These are phyloP conservation scores for Cecropterus lyciades DNA, from an alignment of 1,140 invertebrate genomes.

Conservation along the genomic window DNA sequence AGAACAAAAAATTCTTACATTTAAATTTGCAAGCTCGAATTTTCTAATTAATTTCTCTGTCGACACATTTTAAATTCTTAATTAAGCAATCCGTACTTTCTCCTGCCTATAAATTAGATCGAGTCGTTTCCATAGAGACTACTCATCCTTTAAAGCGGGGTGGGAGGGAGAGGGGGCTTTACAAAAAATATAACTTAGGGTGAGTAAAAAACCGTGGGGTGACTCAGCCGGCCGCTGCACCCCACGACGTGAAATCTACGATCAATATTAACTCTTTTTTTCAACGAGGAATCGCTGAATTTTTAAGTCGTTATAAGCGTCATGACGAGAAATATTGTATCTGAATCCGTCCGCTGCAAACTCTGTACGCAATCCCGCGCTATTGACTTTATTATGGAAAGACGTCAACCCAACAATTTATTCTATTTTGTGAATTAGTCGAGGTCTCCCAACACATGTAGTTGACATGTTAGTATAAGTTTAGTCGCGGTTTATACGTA, in stretches of 20 bases:
- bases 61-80: conserved; percentile 83
- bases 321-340: conserved; percentile 38
- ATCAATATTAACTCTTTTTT: conserved; percentile 86
- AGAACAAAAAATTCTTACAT: conserved; percentile 51
- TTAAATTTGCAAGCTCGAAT: conserved; percentile 66
- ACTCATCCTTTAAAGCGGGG: conserved; percentile 85
- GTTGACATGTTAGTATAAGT: conserved; percentile 53
- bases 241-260: conserved; percentile 83
- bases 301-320: conserved; percentile 75
- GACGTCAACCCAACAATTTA: conserved; percentile 58
- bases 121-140: conserved; percentile 85
- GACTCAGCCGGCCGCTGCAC: conserved; percentile 84
- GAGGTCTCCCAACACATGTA: conserved; percentile 66
- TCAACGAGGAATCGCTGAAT: conserved; percentile 78
- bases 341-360: background rate
- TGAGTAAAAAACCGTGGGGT: conserved; percentile 85
- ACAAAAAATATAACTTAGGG: conserved; percentile 85
- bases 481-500: conserved; percentile 15
- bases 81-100: conserved; percentile 84
- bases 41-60: conserved; percentile 81
- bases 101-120: conserved; percentile 83
- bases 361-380: conserved; percentile 13
- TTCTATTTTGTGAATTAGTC: conserved; percentile 61
- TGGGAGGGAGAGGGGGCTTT: conserved; percentile 75
- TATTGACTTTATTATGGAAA: conserved; percentile 46